A percentile compares a stretch with the other conserved stretches of the same genome.
phyloP scores from a whole-genome alignment of 2,888 invertebrate species.

The Temnothorax ravouxi region DNA sequence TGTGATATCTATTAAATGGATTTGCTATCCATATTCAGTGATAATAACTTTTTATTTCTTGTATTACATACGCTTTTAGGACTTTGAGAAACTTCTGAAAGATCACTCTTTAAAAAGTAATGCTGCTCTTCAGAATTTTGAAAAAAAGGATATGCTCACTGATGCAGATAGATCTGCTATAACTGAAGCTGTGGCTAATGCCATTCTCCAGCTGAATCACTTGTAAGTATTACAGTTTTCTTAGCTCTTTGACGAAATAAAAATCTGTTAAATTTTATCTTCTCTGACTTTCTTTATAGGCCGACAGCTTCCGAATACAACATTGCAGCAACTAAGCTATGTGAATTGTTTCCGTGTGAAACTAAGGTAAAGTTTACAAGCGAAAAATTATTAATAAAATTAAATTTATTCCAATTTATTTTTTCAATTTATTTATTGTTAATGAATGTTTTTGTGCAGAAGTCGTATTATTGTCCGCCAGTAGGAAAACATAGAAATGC shows the following conservation, averaged over 20 bases:
- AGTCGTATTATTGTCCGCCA: slow-evolving; percentile 10
- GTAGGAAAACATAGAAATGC: slow-evolving; percentile 12
- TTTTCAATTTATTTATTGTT: neutral
- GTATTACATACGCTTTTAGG: too few relatives aligned
- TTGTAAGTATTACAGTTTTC: neutral
- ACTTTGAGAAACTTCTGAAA: neutral
- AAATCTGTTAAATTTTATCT: neutral
- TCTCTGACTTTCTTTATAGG: neutral
- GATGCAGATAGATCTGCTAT: slow-evolving; percentile 5
- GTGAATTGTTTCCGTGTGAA: slow-evolving; percentile 18
- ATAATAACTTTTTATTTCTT: neutral
- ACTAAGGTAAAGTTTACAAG: neutral
- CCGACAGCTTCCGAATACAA: neutral
- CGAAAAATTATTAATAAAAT: neutral
- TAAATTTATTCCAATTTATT: neutral
- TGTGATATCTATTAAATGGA: too few relatives aligned
- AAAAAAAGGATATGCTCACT: neutral
- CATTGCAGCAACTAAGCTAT: slow-evolving; percentile 11
- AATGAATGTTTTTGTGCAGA: neutral
- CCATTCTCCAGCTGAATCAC: neutral
- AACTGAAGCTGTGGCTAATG: neutral
- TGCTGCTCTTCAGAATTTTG: neutral
- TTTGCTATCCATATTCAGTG: too few relatives aligned
- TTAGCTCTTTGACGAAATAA: neutral
- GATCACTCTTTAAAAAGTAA: slow-evolving; percentile 2